Conservation (phyloP, 2,113 vertebrate species). For the Potamarius usumacintae region DNA sequence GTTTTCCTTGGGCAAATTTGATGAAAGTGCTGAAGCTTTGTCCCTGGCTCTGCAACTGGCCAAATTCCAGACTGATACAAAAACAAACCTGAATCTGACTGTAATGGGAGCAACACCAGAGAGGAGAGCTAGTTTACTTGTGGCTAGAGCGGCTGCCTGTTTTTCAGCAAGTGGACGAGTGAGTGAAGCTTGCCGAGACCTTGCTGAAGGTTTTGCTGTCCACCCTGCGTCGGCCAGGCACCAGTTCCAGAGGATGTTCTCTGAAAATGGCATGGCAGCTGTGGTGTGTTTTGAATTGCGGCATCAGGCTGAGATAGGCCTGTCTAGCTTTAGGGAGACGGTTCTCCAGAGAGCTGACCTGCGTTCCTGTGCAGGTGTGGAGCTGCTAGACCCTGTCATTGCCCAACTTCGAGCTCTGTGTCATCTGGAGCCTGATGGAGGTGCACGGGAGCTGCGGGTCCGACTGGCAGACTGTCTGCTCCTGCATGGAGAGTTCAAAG, state of each 20-base stretch:
- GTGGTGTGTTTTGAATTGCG: slow-evolving; percentile 65
- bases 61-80: neutral
- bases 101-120: slow-evolving; percentile 44
- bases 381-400: slow-evolving; percentile 79
- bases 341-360: slow-evolving; percentile 77
- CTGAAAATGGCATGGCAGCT: slow-evolving; percentile 61
- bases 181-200: slow-evolving; percentile 74
- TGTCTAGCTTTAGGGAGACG: slow-evolving; percentile 77
- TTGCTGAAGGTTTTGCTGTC: slow-evolving; percentile 78
- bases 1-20: slow-evolving; percentile 67
- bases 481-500: slow-evolving; percentile 74
- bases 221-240: slow-evolving; percentile 71
- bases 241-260: slow-evolving; percentile 76
- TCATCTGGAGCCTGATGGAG: slow-evolving; percentile 74
- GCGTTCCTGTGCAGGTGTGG: slow-evolving; percentile 73
- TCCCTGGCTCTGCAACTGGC: slow-evolving; percentile 63
- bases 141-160: slow-evolving; percentile 76
- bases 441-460: slow-evolving; percentile 74
- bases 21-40: slow-evolving; percentile 76
- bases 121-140: slow-evolving; percentile 69
- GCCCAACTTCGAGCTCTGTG: slow-evolving; percentile 78
- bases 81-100: slow-evolving; percentile 44
- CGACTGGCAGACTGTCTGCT: slow-evolving; percentile 88
- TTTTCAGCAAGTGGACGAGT: slow-evolving; percentile 72
- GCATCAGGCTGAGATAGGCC: slow-evolving; percentile 75